Evolutionary conservation across 2,888 invertebrate species (phyloP).

Genomic region (Parnassius mnemosyne): DNA sequence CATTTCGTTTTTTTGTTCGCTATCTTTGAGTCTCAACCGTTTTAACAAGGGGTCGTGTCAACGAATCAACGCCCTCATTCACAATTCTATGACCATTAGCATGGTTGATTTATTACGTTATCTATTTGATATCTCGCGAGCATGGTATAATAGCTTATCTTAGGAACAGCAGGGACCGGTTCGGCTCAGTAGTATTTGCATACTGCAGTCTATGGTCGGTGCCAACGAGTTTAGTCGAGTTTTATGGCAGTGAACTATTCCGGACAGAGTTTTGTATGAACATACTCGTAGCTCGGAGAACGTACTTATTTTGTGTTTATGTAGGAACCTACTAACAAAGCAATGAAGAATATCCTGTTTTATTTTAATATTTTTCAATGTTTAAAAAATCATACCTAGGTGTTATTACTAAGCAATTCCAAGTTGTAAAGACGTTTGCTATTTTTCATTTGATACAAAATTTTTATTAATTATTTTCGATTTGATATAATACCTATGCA

Average conservation of each 20-base stretch:
- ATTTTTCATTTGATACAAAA: too few species aligned
- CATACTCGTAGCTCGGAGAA: too few species aligned
- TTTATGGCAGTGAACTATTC: conserved; percentile 22
- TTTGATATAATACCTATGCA: too few species aligned
- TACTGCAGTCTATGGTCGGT: conserved; percentile 44
- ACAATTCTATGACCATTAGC: conserved; percentile 12
- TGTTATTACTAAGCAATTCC: too few species aligned
- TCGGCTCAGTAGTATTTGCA: conserved; percentile 53
- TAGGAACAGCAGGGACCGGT: conserved; percentile 48
- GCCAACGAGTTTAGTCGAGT: conserved; percentile 41
- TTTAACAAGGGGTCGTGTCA: conserved; percentile 23
- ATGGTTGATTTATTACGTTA: conserved; percentile 27
- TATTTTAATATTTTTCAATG: too few species aligned
- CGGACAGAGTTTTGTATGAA: not conserved
- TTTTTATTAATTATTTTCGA: too few species aligned
- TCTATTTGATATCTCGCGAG: conserved; percentile 35
- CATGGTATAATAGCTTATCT: conserved; percentile 33
- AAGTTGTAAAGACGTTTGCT: too few species aligned
- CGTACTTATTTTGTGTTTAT: too few species aligned
- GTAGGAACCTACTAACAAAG: too few species aligned
- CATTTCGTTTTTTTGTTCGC: conserved; percentile 18
- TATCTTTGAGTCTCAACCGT: conserved; percentile 20
- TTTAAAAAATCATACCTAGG: too few species aligned
- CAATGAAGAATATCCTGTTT: too few species aligned
- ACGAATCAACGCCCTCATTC: conserved; percentile 25